Conservation (phyloP, 2,888 invertebrate species). For the Lampropteryx suffumata region DNA sequence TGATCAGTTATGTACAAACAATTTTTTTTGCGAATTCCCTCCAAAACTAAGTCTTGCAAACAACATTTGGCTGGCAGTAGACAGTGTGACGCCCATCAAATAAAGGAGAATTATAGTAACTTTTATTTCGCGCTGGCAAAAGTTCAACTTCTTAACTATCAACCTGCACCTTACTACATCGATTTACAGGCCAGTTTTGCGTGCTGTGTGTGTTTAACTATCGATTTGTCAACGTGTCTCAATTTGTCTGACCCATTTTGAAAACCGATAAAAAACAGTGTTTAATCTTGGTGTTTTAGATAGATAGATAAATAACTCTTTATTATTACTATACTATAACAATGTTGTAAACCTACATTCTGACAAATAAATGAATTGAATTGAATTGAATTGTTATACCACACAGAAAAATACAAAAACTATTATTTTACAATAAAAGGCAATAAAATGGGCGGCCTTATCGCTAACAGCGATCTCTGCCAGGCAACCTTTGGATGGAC, state of each 20-base stretch:
- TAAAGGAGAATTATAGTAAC: conserved; percentile 1
- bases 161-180: neutral
- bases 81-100: neutral
- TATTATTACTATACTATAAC: too few species aligned
- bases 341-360: too few species aligned
- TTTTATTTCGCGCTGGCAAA: conserved; percentile 25
- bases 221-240: neutral
- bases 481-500: too few species aligned
- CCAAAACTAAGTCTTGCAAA: neutral
- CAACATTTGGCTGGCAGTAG: neutral
- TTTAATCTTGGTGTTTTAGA: too few species aligned
- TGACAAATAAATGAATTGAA: too few species aligned
- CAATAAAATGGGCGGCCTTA: too few species aligned
- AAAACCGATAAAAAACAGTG: neutral
- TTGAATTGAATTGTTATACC: too few species aligned
- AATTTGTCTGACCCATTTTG: conserved; percentile 19
- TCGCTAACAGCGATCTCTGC: too few species aligned
- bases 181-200: conserved; percentile 12
- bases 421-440: too few species aligned
- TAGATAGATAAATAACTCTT: too few species aligned
- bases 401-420: too few species aligned
- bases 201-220: neutral
- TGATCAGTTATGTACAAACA: neutral
- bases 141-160: conserved; percentile 29
- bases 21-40: neutral